phyloP scores from a whole-genome alignment of 2,797 vertebrate species.

The Enteromius unitaeniatus region DNA sequence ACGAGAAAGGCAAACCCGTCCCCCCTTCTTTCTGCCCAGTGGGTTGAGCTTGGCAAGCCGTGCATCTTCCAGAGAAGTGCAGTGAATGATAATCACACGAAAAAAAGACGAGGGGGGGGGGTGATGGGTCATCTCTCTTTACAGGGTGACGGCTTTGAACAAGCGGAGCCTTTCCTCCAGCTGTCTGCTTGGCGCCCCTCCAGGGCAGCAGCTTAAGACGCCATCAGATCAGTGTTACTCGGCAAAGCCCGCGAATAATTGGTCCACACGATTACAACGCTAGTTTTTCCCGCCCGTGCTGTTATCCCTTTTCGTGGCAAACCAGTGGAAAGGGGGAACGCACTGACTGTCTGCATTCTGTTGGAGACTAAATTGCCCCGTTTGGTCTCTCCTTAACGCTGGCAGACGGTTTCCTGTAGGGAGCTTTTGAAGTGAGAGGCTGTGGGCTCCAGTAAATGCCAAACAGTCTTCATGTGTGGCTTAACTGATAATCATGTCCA shows the following conservation, averaged over 20 bases:
- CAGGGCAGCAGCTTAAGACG: constrained; percentile 89
- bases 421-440: constrained; percentile 75
- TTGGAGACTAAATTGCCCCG: constrained; percentile 48
- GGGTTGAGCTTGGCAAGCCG: constrained; percentile 70
- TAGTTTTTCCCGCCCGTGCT: constrained; percentile 65
- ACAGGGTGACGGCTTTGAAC: constrained; percentile 90
- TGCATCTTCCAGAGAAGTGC: constrained; percentile 68
- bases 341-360: constrained; percentile 40
- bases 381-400: constrained; percentile 54
- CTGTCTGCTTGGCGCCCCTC: constrained; percentile 95
- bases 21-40: constrained; percentile 65
- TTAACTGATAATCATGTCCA: constrained; percentile 76
- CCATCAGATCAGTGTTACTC: constrained; percentile 83
- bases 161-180: constrained; percentile 93
- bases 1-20: constrained; percentile 18
- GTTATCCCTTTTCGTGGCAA: constrained; percentile 37
- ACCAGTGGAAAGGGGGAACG: constrained; percentile 27
- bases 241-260: constrained; percentile 77
- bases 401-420: constrained; percentile 67
- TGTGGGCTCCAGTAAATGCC: constrained; percentile 77
- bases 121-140: constrained; percentile 81
- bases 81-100: constrained; percentile 60
- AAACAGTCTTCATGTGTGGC: constrained; percentile 75
- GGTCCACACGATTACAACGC: constrained; percentile 79
- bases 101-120: constrained; percentile 56